Conservation (phyloP, 2,113 vertebrate species). For the Anoura caudifer region DNA sequence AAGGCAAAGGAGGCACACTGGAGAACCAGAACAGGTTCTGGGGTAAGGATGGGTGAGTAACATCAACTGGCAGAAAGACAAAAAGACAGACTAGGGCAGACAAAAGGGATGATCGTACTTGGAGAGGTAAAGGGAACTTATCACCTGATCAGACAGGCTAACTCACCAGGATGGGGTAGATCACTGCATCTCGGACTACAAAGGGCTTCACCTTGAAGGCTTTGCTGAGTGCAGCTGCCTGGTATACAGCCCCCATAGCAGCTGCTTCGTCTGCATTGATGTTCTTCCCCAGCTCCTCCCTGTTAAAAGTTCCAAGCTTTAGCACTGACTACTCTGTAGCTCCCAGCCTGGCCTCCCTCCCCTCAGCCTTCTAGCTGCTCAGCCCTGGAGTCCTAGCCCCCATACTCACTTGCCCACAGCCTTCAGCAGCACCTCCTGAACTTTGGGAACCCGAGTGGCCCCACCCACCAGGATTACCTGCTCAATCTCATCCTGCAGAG, state of each 20-base stretch:
- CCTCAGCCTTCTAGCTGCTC: neutral
- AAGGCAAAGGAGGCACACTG: neutral
- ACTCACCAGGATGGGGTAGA: slow-evolving; percentile 96
- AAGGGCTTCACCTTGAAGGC: slow-evolving; percentile 99
- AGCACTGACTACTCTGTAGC: neutral
- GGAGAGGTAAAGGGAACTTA: neutral
- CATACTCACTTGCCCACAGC: slow-evolving; percentile 93
- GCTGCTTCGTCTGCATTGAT: slow-evolving; percentile 98
- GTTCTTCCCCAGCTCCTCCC: slow-evolving; percentile 96
- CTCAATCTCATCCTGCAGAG: slow-evolving; percentile 92
- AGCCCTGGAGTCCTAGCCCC: neutral
- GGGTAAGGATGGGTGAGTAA: neutral
- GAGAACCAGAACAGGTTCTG: neutral
- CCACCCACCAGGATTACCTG: slow-evolving; percentile 97
- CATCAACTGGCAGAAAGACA: neutral
- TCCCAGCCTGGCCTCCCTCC: neutral
- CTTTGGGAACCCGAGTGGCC: slow-evolving; percentile 94
- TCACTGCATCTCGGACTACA: slow-evolving; percentile 89
- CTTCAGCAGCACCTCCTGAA: slow-evolving; percentile 94
- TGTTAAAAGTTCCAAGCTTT: slow-evolving; percentile 39
- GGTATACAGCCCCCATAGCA: slow-evolving; percentile 97
- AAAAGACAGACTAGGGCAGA: neutral
- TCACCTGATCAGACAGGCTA: neutral
- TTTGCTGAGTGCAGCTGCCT: slow-evolving; percentile 97
- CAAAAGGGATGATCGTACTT: neutral